Conservation (phyloP, 2,113 vertebrate genomes). For the Myanophis thanlyinensis region DNA sequence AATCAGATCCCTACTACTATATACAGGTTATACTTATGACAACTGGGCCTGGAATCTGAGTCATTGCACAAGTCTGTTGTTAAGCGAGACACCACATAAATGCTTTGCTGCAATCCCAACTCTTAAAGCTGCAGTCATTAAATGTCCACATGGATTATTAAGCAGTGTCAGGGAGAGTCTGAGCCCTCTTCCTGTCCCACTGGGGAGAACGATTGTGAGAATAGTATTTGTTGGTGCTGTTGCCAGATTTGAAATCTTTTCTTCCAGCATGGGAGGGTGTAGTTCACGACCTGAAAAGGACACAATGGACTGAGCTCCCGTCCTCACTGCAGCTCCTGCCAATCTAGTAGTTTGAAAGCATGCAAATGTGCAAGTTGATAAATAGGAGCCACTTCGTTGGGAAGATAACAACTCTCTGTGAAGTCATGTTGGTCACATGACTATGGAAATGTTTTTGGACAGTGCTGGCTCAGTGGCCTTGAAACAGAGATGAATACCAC, state of each 20-base stretch:
- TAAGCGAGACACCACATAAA: background rate
- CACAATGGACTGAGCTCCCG: background rate
- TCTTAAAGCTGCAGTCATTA: background rate
- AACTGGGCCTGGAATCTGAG: background rate
- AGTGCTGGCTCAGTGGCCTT: background rate
- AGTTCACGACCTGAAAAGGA: accelerated
- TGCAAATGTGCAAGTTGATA: background rate
- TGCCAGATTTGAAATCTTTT: background rate
- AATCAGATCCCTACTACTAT: background rate
- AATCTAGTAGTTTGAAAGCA: background rate
- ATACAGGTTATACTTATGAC: background rate
- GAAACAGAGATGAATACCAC: background rate
- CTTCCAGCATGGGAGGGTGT: background rate
- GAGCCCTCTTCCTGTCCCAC: background rate
- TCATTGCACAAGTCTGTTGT: background rate
- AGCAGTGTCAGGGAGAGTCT: background rate
- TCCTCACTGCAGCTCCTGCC: background rate
- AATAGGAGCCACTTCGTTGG: background rate
- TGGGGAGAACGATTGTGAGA: background rate
- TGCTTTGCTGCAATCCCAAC: background rate
- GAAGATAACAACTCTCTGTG: background rate
- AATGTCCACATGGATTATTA: background rate
- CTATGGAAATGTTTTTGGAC: background rate
- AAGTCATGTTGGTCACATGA: background rate
- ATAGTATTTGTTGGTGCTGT: background rate